phyloP scores from a whole-genome alignment of 2,888 invertebrate genomes.

The Cephonodes hylas region DNA sequence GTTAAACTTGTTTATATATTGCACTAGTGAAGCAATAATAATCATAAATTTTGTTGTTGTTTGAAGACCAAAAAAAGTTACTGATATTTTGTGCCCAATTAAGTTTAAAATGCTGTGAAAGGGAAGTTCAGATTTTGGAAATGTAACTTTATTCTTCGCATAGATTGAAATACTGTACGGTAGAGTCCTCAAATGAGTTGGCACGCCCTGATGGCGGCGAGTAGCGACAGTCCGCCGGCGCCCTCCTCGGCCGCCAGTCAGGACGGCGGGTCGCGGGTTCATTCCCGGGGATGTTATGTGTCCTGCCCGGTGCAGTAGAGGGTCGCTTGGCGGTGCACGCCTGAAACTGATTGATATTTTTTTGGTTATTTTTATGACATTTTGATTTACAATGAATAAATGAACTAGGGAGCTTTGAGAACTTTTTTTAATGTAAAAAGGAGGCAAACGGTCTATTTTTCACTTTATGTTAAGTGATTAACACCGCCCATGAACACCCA shows the following conservation, averaged over 20 bases:
- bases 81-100: too few relatives aligned
- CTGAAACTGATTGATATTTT: slow-evolving; percentile 31
- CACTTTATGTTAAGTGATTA: too few relatives aligned
- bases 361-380: background rate
- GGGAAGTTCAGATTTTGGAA: too few relatives aligned
- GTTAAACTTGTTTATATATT: too few relatives aligned
- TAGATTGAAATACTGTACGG: background rate
- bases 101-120: too few relatives aligned
- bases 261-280: slow-evolving; percentile 5
- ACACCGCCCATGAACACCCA: too few relatives aligned
- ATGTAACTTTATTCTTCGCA: too few relatives aligned
- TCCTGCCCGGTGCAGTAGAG: slow-evolving; percentile 48
- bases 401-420: background rate
- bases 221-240: background rate
- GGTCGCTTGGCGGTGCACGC: slow-evolving; percentile 51
- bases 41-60: too few relatives aligned
- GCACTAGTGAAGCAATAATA: too few relatives aligned
- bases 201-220: background rate
- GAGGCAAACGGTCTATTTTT: too few relatives aligned
- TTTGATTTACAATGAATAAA: background rate
- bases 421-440: too few relatives aligned
- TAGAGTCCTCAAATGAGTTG: background rate
- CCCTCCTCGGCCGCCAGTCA: background rate
- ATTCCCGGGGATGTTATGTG: slow-evolving; percentile 33
- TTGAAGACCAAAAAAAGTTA: too few relatives aligned